Evolutionary conservation across 2,113 vertebrate species (phyloP).

Genomic region (Pyrgilauda ruficollis): DNA sequence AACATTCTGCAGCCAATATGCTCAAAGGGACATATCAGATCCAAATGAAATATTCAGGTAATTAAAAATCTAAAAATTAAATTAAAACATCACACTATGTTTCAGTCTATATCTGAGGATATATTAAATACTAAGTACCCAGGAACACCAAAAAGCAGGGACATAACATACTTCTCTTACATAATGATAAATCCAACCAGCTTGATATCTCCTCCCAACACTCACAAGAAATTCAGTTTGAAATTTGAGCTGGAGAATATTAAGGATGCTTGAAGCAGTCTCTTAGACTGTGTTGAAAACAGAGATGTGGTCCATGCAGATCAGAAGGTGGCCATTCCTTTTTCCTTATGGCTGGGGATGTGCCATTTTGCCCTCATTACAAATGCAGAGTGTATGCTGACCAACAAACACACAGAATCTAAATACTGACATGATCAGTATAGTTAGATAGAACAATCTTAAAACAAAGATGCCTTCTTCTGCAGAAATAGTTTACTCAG

Average conservation of each 20-base stretch:
- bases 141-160: neutral
- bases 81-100: neutral
- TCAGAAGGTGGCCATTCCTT: neutral
- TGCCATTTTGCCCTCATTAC: neutral
- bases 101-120: neutral
- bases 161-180: neutral
- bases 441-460: neutral
- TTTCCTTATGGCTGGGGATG: neutral
- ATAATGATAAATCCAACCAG: neutral
- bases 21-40: neutral
- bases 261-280: neutral
- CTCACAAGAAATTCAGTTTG: neutral
- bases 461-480: neutral
- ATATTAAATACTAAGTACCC: neutral
- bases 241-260: neutral
- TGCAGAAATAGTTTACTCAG: neutral
- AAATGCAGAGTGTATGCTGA: neutral
- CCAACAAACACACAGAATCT: neutral
- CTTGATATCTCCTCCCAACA: neutral
- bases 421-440: neutral
- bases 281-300: neutral
- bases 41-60: constrained; percentile 25
- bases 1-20: neutral
- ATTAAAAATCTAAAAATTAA: constrained; percentile 18
- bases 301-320: neutral